Conservation (phyloP, 2,888 invertebrate genomes). For the Neocrepidodera transversa region DNA sequence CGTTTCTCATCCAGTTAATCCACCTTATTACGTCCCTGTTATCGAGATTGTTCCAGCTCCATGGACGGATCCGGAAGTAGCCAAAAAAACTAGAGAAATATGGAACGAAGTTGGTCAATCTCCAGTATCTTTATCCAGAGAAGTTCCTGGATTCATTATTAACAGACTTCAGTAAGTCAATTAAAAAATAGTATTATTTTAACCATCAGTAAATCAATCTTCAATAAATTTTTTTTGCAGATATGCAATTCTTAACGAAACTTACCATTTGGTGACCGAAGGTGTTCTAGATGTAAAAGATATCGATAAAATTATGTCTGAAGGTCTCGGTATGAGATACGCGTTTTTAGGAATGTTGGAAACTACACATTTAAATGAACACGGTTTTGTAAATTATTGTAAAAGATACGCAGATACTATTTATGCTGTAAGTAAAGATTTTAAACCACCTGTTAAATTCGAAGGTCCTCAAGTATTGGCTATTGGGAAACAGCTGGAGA, state of each 20-base stretch:
- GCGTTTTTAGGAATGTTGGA: slow-evolving; percentile 95
- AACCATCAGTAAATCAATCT: background rate
- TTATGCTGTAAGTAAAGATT: slow-evolving; percentile 71
- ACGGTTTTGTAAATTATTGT: slow-evolving; percentile 75
- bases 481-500: slow-evolving; percentile 76
- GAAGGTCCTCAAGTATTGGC: slow-evolving; percentile 70
- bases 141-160: slow-evolving; percentile 91
- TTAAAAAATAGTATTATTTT: too few species aligned
- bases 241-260: slow-evolving; percentile 92
- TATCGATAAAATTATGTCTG: slow-evolving; percentile 91
- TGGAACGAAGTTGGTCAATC: slow-evolving; percentile 92
- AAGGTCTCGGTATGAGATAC: slow-evolving; percentile 93
- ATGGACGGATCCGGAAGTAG: slow-evolving; percentile 85
- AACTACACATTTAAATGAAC: slow-evolving; percentile 93
- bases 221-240: slow-evolving; percentile 61
- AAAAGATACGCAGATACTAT: slow-evolving; percentile 69
- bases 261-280: slow-evolving; percentile 85
- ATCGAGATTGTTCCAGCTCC: slow-evolving; percentile 95
- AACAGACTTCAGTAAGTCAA: slow-evolving; percentile 86
- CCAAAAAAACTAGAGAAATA: slow-evolving; percentile 73
- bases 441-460: slow-evolving; percentile 78
- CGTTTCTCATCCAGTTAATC: slow-evolving; percentile 95
- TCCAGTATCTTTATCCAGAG: slow-evolving; percentile 84
- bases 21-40: slow-evolving; percentile 94
- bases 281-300: slow-evolving; percentile 87